A percentile compares a stretch with the other conserved stretches of the same genome.
Evolutionary conservation across 2,797 vertebrate genomes (phyloP).

Genomic region (Chaetodon trifasciatus): DNA sequence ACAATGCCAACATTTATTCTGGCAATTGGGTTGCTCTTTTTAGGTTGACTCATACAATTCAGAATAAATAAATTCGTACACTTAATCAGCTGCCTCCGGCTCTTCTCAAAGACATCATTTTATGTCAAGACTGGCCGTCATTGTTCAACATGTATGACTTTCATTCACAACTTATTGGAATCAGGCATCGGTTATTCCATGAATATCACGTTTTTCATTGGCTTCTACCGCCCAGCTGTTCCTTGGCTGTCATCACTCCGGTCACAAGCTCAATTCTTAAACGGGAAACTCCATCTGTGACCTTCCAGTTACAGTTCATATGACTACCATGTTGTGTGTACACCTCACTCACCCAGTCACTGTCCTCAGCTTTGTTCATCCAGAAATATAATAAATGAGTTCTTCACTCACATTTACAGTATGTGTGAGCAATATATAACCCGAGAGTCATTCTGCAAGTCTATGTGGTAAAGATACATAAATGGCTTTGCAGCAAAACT

Average conservation of each 20-base stretch:
- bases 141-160: neutral
- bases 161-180: neutral
- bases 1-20: too few species aligned
- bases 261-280: slow-evolving; percentile 9
- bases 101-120: too few species aligned
- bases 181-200: neutral
- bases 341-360: slow-evolving; percentile 1
- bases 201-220: neutral
- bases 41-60: too few species aligned
- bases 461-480: slow-evolving; percentile 55
- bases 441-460: slow-evolving; percentile 29
- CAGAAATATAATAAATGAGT: slow-evolving; percentile 4
- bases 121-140: neutral
- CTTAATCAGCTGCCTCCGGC: too few species aligned
- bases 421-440: slow-evolving; percentile 9
- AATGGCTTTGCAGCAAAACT: slow-evolving; percentile 61
- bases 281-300: slow-evolving; percentile 4
- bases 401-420: slow-evolving; percentile 23
- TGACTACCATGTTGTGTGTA: neutral
- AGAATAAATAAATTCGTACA: too few species aligned
- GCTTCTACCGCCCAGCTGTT: neutral
- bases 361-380: slow-evolving; percentile 10
- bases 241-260: neutral
- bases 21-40: too few species aligned
- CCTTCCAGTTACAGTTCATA: slow-evolving; percentile 2